phyloP scores from a whole-genome alignment of 2,797 vertebrate species.

The Enteromius afrohamiltoni region DNA sequence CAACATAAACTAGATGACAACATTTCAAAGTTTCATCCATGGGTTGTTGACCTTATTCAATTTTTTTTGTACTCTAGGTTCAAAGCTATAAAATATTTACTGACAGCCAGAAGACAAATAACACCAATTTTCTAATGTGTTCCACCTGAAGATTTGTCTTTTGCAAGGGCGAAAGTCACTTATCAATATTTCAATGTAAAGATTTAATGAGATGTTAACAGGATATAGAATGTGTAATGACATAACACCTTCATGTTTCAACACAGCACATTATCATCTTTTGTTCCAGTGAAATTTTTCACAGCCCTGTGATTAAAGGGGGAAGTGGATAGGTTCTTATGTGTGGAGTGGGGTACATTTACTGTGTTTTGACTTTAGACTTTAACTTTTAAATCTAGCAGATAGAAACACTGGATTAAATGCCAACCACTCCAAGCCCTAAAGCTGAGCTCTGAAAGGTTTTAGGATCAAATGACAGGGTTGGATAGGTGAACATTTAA shows the following conservation, averaged over 20 bases:
- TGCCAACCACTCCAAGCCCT: not conserved
- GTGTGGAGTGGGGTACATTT: constrained; percentile 11
- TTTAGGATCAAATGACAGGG: not conserved
- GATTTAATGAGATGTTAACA: constrained; percentile 20
- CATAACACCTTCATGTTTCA: constrained; percentile 22
- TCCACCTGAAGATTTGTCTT: not conserved
- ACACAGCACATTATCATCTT: constrained; percentile 12
- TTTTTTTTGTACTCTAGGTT: not conserved
- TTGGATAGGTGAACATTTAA: not conserved
- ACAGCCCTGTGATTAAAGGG: constrained; percentile 16
- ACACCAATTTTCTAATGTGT: not conserved
- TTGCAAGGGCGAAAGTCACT: constrained; percentile 25
- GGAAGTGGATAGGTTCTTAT: constrained; percentile 27
- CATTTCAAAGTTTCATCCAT: not conserved
- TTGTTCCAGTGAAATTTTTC: constrained; percentile 15
- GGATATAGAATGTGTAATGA: constrained; percentile 22
- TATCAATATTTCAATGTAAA: constrained; percentile 18
- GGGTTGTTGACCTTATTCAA: constrained; percentile 7
- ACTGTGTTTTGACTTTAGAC: constrained; percentile 12
- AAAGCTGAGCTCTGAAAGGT: not conserved
- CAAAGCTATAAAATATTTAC: not conserved
- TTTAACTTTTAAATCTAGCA: constrained; percentile 26
- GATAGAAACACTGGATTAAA: constrained; percentile 11
- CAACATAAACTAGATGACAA: constrained; percentile 1
- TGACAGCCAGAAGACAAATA: constrained; percentile 15